These are phyloP conservation scores for Galerucella nymphaeae DNA, from an alignment of 2,888 invertebrate species.

Conservation along the genomic window DNA sequence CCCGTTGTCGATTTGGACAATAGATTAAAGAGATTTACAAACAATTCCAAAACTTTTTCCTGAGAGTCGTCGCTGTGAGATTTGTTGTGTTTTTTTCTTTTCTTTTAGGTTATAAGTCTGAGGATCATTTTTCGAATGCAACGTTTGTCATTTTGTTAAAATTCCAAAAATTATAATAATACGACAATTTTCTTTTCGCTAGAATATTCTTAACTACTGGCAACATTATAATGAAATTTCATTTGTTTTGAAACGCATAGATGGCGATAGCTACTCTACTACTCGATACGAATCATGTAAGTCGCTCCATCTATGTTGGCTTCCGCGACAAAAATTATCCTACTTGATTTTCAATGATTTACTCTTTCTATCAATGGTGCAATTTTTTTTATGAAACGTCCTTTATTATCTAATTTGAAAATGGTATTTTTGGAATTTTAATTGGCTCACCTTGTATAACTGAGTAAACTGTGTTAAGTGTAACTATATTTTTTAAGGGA, in stretches of 20 bases:
- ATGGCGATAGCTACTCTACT: too few species aligned
- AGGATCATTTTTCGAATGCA: conserved; percentile 15
- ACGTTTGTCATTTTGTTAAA: neutral
- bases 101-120: conserved; percentile 28
- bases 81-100: conserved; percentile 30
- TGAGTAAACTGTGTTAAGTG: conserved; percentile 4
- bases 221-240: too few species aligned
- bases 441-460: neutral
- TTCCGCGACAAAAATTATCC: too few species aligned
- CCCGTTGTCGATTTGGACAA: conserved; percentile 21
- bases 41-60: conserved; percentile 23
- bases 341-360: too few species aligned
- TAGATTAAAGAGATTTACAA: conserved; percentile 11
- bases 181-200: too few species aligned
- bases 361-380: too few species aligned
- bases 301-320: too few species aligned
- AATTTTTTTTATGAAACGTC: neutral
- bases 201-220: neutral
- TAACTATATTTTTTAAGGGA: neutral
- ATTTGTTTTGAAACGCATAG: too few species aligned
- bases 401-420: neutral
- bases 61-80: conserved; percentile 33
- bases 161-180: conserved; percentile 5
- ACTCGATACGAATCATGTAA: too few species aligned
- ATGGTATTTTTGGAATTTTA: neutral